Conservation (phyloP, 2,888 invertebrate genomes). For the Blomia tropicalis region DNA sequence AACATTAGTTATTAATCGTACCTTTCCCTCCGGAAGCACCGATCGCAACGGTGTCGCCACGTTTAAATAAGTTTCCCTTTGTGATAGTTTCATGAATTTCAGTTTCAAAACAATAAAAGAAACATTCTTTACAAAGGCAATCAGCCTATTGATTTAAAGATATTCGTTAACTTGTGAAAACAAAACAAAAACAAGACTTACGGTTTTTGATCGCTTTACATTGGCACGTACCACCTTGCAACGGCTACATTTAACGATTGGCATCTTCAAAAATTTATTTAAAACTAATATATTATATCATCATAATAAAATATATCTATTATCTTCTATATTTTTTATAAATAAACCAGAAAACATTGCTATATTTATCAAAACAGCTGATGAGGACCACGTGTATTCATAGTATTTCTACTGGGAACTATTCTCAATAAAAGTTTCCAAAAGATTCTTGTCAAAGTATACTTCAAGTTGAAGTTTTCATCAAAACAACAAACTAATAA, state of each 20-base stretch:
- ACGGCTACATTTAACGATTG: slow-evolving; percentile 25
- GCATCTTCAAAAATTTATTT: slow-evolving; percentile 22
- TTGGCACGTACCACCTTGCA: slow-evolving; percentile 31
- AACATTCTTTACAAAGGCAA: slow-evolving; percentile 82
- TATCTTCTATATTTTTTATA: background rate
- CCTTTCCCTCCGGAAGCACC: slow-evolving; percentile 52
- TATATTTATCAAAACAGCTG: too few species aligned
- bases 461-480: too few species aligned
- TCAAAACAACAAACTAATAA: too few species aligned
- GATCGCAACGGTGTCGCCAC: slow-evolving; percentile 70
- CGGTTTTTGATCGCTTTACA: slow-evolving; percentile 37
- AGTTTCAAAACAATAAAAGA: slow-evolving; percentile 77
- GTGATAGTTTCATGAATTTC: slow-evolving; percentile 84
- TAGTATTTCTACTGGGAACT: too few species aligned
- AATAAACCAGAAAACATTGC: too few species aligned
- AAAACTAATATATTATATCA: background rate
- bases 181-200: slow-evolving; percentile 28
- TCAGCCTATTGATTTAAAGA: slow-evolving; percentile 44
- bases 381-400: too few species aligned
- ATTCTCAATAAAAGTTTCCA: too few species aligned
- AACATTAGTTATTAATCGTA: slow-evolving; percentile 27
- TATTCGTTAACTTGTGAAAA: too few species aligned
- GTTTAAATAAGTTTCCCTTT: slow-evolving; percentile 59
- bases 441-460: too few species aligned
- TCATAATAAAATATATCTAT: too few species aligned